These are phyloP conservation scores for Phainopepla nitens DNA, from an alignment of 2,113 vertebrate species.

Conservation along the genomic window DNA sequence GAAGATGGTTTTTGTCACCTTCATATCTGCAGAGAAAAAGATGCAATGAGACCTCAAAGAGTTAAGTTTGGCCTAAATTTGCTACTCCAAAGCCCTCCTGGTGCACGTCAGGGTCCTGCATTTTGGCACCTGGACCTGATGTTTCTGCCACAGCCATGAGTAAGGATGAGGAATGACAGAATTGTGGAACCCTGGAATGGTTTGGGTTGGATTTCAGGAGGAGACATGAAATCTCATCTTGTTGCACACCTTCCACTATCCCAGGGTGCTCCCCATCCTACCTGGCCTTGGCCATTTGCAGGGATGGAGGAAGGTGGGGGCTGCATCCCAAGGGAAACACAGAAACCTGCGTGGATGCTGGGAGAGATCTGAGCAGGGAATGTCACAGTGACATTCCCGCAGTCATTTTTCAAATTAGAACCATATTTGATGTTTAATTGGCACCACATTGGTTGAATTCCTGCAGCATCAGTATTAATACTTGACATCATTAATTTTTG, in stretches of 20 bases:
- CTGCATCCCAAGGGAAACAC: neutral
- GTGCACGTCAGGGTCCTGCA: fast-evolving
- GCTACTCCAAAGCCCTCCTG: neutral
- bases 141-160: neutral
- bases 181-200: neutral
- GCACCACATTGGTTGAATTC: constrained; percentile 20
- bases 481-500: neutral
- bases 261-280: fast-evolving
- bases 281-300: neutral
- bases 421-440: neutral
- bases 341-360: neutral
- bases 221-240: neutral
- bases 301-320: neutral
- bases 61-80: neutral
- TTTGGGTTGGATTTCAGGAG: neutral
- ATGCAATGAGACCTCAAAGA: neutral
- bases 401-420: neutral
- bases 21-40: neutral
- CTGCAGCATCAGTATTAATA: neutral
- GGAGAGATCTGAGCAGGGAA: neutral
- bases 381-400: neutral
- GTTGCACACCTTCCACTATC: neutral
- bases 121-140: neutral
- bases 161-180: neutral
- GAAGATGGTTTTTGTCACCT: neutral